Base-by-base conservation (phyloP, 2,797 vertebrate genomes). In the Enteromius anoplus region DNA sequence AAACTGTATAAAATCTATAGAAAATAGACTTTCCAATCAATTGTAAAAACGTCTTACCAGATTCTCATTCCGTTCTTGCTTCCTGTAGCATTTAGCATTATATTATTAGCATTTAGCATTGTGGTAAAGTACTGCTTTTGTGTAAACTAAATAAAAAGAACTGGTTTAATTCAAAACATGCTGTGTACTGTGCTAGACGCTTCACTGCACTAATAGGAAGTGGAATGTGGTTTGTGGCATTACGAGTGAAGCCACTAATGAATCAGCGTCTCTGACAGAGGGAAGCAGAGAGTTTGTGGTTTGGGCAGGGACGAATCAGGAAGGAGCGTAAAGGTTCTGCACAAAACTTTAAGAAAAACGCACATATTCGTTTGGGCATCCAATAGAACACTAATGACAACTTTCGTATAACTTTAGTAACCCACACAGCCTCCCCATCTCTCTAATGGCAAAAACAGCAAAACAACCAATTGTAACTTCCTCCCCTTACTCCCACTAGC, bases 301-400 rank as follows among this genome's bases (percentile, higher is more conserved):
- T 90, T 88, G 58, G 81, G 75, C 15, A 83, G 73, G 83, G 82
- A 82, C 42, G 83, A 87, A 83, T 87, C 87, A 91, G 86, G 90
- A 89, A 85, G 83, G 69, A 86, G 82, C 85, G 2, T 73, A 81
- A 73, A 88, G 88, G 88, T 91, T 92, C 91, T 92, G 91, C 82
- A 88, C 32, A 62, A 11, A 70, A 64, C 9, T 45, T 32, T 58
- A 53, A 51, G 58, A 73, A 26, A n/a, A 40, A 42, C 49, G 32
- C 45, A 65, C 69, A 58, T 4, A 68, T 19, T 58, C 19, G 14
- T 84, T 85, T 78, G 86, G 89, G 81, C 88, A 86, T 84, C 81
- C 32, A 91, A 88, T 87, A 79, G 80, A 76, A 72, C 84, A 82
- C 83, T 91, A 92, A 93, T 94, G 91, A 92, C 83, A 93, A 90